Evolutionary conservation across 2,888 invertebrate genomes (phyloP), one percentile per base, ranked within the genome.

Genomic region (Oligia strigilis): DNA sequence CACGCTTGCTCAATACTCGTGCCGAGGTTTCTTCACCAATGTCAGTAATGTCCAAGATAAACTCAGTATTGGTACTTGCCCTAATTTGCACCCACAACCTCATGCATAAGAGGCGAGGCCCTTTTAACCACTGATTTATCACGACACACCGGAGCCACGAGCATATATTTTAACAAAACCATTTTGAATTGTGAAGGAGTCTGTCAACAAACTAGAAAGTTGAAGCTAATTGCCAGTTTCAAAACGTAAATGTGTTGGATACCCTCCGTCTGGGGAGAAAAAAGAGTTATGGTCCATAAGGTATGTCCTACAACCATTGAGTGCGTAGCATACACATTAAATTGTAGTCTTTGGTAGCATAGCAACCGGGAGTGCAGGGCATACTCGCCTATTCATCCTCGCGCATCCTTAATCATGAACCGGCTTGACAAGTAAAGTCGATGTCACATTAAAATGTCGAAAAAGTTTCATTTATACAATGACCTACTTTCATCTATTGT

Each of bases 401-500:
- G 40, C n/a, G n/a, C n/a, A n/a, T n/a, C n/a, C n/a, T n/a, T n/a
- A n/a, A n/a, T n/a, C n/a, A n/a, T n/a, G n/a, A n/a, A n/a, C n/a
- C n/a, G n/a, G n/a, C n/a, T n/a, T n/a, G n/a, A n/a, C n/a, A n/a
- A n/a, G n/a, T n/a, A n/a, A n/a, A n/a, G n/a, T n/a, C 58, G 8
- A 40, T 43, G 11, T 52, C 67, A 43, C 9, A 72, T 64, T 64
- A 43, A 83, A 70, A 64, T 70, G 40, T 69, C 40, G 55, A 29
- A 62, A 64, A 58, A 23, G 17, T 70, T 64, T n/a, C 2, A 58
- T 65, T 58, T 80, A 52, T 11, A 49, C 64, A 82, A 70, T 77
- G 83, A 76, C 80, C 69, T 70, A 64, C 40, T 80, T 49, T 3
- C 0, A 67, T 43, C 75, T n/a, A 73, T 73, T 81, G 64, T 81